Evolutionary conservation across 1,140 invertebrate species (phyloP).

Genomic region (Paralvinella palmiformis): DNA sequence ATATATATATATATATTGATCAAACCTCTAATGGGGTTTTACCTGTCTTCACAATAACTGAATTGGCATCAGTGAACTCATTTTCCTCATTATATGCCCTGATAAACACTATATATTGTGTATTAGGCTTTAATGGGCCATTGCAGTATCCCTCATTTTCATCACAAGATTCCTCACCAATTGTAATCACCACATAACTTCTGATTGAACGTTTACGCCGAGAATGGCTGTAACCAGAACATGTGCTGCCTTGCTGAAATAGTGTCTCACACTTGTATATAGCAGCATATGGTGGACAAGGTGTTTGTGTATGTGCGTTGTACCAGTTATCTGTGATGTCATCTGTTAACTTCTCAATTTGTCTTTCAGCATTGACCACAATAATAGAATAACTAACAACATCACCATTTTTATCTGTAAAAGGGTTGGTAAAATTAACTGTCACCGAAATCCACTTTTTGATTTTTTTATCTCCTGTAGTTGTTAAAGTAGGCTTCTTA

Average conservation of each 20-base stretch:
- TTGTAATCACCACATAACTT: not conserved
- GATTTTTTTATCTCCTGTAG: no score
- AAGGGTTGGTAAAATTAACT: slow-evolving; percentile 4
- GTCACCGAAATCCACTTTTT: no score
- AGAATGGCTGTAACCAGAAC: not conserved
- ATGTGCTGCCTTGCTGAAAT: not conserved
- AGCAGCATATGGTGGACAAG: not conserved
- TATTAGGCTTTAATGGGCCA: not conserved
- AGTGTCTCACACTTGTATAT: not conserved
- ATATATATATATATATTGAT: not conserved
- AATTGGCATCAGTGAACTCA: not conserved
- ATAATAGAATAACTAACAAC: not conserved
- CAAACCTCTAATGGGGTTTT: not conserved
- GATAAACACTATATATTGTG: not conserved
- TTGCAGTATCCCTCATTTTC: not conserved
- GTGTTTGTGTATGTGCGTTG: not conserved
- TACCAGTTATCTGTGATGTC: not conserved
- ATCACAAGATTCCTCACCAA: not conserved
- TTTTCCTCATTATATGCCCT: not conserved
- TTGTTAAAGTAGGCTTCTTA: no score
- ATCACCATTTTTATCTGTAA: not conserved
- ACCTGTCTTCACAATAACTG: slow-evolving; percentile 1
- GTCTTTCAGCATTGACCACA: not conserved
- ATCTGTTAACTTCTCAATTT: not conserved
- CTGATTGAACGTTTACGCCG: not conserved